Evolutionary conservation across 2,797 vertebrate genomes (phyloP).

Genomic region (Smutsia gigantea): DNA sequence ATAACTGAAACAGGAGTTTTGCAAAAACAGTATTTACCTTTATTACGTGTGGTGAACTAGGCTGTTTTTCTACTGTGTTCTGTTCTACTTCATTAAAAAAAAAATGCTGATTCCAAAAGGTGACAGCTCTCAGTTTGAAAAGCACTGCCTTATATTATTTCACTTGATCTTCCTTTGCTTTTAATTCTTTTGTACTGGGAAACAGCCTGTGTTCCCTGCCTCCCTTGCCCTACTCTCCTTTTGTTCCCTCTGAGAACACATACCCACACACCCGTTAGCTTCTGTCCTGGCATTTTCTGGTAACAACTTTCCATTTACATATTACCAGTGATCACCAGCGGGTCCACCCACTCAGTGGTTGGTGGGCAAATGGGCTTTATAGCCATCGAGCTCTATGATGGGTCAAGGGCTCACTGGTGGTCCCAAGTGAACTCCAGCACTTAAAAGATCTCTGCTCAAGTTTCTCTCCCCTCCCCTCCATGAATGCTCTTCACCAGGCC

Average conservation of each 20-base stretch:
- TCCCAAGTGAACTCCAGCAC: not conserved
- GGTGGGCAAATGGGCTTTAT: not conserved
- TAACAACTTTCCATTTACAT: not conserved
- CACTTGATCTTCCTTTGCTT: not conserved
- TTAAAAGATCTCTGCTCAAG: not conserved
- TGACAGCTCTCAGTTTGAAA: not conserved
- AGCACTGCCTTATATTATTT: not conserved
- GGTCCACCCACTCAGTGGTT: not conserved
- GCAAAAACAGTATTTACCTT: not conserved
- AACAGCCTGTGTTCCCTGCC: not conserved
- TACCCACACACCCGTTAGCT: not conserved
- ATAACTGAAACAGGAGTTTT: not conserved
- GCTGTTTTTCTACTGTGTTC: not conserved
- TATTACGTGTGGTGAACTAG: not conserved
- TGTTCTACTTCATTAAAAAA: not conserved
- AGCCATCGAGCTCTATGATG: not conserved
- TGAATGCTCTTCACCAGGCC: not conserved
- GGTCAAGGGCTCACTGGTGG: not conserved
- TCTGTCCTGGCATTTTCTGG: not conserved
- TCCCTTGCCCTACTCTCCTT: not conserved
- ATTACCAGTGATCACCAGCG: not conserved
- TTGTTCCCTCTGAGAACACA: not conserved
- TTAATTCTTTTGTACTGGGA: not conserved
- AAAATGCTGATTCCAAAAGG: not conserved
- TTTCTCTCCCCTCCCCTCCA: too few species aligned